These are phyloP conservation scores for Pissodes strobi DNA, from an alignment of 1,140 invertebrate species.

Conservation along the genomic window DNA sequence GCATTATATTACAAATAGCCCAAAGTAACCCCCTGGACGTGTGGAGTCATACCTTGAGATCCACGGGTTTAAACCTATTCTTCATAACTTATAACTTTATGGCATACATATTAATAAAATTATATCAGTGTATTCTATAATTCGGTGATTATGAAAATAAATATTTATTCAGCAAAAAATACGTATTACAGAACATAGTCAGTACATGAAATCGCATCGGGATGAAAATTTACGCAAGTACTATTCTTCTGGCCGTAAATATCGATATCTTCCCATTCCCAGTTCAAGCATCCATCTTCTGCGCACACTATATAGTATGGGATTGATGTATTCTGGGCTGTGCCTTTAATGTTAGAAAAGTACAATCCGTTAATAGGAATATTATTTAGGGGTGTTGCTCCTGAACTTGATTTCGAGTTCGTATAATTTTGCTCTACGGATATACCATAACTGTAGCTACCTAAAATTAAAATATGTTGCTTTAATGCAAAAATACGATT, in stretches of 20 bases:
- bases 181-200: conserved; percentile 6
- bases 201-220: conserved; percentile 4
- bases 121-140: too few species aligned
- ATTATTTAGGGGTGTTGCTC: conserved; percentile 4
- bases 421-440: conserved; percentile 24
- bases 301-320: conserved; percentile 18
- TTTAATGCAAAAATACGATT: too few species aligned
- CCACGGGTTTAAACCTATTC: too few species aligned
- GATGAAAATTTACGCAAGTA: conserved; percentile 22
- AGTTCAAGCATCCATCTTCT: conserved; percentile 12
- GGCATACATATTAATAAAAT: too few species aligned
- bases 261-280: conserved; percentile 1
- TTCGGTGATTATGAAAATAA: too few species aligned
- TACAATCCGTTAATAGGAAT: conserved; percentile 14
- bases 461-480: too few species aligned
- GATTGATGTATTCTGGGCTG: not conserved
- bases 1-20: too few species aligned
- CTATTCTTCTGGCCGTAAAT: not conserved
- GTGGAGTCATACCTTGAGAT: too few species aligned
- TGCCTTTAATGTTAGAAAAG: conserved; percentile 11
- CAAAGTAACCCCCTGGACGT: too few species aligned
- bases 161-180: too few species aligned
- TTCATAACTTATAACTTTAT: too few species aligned
- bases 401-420: not conserved
- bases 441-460: conserved; percentile 19